phyloP scores from a whole-genome alignment of 2,888 invertebrate genomes.

The Macaria liturata region DNA sequence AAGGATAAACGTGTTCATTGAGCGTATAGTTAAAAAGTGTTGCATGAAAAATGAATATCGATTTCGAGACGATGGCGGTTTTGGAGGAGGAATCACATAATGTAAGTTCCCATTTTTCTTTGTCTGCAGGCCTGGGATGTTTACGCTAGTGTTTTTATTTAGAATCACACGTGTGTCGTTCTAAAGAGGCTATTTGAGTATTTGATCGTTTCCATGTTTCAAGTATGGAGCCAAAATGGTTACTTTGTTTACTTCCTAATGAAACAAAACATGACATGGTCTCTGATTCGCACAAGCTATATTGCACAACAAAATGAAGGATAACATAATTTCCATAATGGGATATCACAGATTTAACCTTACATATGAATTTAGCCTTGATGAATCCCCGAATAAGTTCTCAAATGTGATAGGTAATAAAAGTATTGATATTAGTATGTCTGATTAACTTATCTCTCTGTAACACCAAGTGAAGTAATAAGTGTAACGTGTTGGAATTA shows the following conservation, averaged over 20 bases:
- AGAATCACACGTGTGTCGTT: constrained; percentile 1
- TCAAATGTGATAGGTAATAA: no score
- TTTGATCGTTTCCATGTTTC: not conserved
- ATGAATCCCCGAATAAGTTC: no score
- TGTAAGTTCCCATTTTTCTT: constrained; percentile 73
- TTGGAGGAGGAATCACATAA: constrained; percentile 84
- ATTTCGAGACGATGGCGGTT: constrained; percentile 85
- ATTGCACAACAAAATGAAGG: constrained; percentile 63
- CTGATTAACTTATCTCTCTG: no score
- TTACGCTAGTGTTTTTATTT: constrained; percentile 1
- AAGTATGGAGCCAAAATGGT: constrained; percentile 2
- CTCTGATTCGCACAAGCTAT: constrained; percentile 35
- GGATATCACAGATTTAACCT: no score
- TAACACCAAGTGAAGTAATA: no score
- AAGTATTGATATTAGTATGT: no score
- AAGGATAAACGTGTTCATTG: constrained; percentile 56
- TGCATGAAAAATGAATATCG: constrained; percentile 73
- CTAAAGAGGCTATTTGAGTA: not conserved
- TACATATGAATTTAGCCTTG: no score
- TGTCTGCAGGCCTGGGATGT: constrained; percentile 41
- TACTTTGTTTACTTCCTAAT: constrained; percentile 27
- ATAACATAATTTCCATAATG: constrained; percentile 48
- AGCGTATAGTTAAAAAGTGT: constrained; percentile 27
- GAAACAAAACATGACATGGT: constrained; percentile 23
- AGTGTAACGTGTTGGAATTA: no score